A percentile compares a stretch with the other conserved stretches of the same genome.
Conservation (phyloP, 2,888 invertebrate genomes). For the Steinernema carpocapsae region DNA sequence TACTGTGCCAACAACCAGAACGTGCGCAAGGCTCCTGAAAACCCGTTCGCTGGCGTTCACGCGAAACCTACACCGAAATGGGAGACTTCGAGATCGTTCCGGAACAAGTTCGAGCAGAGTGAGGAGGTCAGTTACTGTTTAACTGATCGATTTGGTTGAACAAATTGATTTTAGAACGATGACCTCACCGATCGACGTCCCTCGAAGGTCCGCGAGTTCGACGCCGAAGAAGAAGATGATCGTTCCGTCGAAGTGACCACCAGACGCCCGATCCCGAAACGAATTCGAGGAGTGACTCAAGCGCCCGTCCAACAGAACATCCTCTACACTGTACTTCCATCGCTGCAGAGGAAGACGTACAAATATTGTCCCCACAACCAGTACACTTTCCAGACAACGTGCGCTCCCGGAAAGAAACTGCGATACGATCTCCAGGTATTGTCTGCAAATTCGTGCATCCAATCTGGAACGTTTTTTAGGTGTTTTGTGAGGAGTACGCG, state of each 20-base stretch:
- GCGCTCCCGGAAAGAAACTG: conserved; percentile 61
- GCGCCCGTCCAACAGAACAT: conserved; percentile 48
- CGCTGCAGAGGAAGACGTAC: conserved; percentile 57
- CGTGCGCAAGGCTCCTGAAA: conserved; percentile 19
- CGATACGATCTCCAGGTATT: conserved; percentile 59
- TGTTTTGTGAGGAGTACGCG: conserved; percentile 62
- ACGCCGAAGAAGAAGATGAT: neutral
- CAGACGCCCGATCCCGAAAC: neutral
- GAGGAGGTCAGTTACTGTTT: neutral
- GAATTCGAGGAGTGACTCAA: conserved; percentile 29
- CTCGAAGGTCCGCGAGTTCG: too few species aligned
- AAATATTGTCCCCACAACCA: conserved; percentile 61
- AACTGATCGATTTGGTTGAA: too few species aligned
- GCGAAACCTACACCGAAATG: conserved; percentile 6
- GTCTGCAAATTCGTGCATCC: neutral
- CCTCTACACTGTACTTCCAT: conserved; percentile 56
- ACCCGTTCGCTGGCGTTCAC: conserved; percentile 3
- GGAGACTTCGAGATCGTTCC: conserved; percentile 14
- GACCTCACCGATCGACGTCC: too few species aligned
- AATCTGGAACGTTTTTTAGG: conserved; percentile 35
- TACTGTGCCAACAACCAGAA: conserved; percentile 12
- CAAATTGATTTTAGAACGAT: too few species aligned
- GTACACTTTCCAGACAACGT: conserved; percentile 61
- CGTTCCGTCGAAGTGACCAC: conserved; percentile 15
- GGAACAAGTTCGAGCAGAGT: conserved; percentile 24